Evolutionary conservation across 2,113 vertebrate genomes (phyloP), one percentile per base, ranked within the genome.

Genomic region (Coryphaenoides rupestris): DNA sequence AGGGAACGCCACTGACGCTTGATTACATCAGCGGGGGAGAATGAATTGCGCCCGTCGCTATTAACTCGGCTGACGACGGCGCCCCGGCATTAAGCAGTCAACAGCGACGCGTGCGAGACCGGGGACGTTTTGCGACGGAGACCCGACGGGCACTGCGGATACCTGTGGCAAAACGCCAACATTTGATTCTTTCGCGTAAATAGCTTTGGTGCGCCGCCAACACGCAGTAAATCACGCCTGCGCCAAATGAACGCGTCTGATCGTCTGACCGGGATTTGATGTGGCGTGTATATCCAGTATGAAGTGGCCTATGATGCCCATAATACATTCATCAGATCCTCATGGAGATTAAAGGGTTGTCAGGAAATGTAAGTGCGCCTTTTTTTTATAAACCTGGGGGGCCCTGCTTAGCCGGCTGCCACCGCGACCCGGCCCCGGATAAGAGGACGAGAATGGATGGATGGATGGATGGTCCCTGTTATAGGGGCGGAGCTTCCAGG

Each of bases 151-250:
- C 10, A 33, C 33, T 40, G 33, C 6, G 33, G 9, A 80, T 70
- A 71, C 65, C 70, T 50, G 55, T 58, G 67, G 68, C 60, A 53
- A 71, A 46, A 71, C 23, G 75, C 77, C 80, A 77, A 74, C n/a
- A 77, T 79, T 66, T 61, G 82, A 78, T 76, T 81, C 64, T 62
- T 59, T 58, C 26, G 66, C 10, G 64, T 73, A 58, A 80, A 74
- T 21, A 65, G 66, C 55, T 58, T 75, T 68, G 76, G 82, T 64
- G 19, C 45, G 19, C 58, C 63, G 70, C 75, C 81, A 86, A 59
- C 70, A 63, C 46, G 53, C 63, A 62, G 54, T 73, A 74, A 75
- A 79, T 81, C 49, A 55, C 56, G 66, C 65, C 62, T 40, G 17
- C 72, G 60, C 74, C 65, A 73, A 72, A 81, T 75, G 64, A 69